Evolutionary conservation across 2,888 invertebrate genomes (phyloP).

Genomic region (Phanerotoma sp.): DNA sequence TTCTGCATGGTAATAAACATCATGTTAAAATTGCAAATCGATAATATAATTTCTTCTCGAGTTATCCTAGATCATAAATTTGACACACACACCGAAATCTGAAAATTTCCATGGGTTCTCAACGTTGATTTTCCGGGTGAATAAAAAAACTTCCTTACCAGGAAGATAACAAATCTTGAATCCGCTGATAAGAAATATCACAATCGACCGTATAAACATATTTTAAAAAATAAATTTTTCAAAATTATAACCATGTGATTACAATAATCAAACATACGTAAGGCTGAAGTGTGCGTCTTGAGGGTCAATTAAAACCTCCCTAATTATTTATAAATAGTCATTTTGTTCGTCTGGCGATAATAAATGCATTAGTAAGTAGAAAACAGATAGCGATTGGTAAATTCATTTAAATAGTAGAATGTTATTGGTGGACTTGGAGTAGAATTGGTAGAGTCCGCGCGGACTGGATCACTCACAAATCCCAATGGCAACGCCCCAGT

Average conservation of each 20-base stretch:
- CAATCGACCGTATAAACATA: neutral
- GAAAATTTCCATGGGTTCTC: too few relatives aligned
- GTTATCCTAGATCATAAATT: too few relatives aligned
- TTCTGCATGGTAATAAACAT: too few relatives aligned
- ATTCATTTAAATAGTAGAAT: neutral
- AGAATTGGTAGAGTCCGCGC: constrained; percentile 40
- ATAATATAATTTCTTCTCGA: too few relatives aligned
- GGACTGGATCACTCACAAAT: constrained; percentile 33
- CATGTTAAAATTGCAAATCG: too few relatives aligned
- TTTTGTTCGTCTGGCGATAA: constrained; percentile 52
- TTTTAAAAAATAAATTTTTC: neutral
- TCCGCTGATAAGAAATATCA: too few relatives aligned
- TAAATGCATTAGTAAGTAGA: constrained; percentile 46
- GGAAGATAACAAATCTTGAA: too few relatives aligned
- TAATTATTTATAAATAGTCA: constrained; percentile 58
- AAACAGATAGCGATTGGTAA: constrained; percentile 41
- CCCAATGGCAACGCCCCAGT: constrained; percentile 14
- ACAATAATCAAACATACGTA: constrained; percentile 38
- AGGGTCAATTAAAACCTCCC: constrained; percentile 57
- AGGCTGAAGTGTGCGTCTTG: constrained; percentile 47
- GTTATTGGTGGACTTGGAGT: constrained; percentile 39
- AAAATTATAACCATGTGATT: constrained; percentile 39
- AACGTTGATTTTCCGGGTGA: too few relatives aligned
- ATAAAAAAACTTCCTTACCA: too few relatives aligned
- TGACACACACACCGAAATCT: too few relatives aligned